A percentile compares a stretch with the other conserved stretches of the same genome.
phyloP scores from a whole-genome alignment of 2,113 vertebrate genomes.

The Loxodonta africana region DNA sequence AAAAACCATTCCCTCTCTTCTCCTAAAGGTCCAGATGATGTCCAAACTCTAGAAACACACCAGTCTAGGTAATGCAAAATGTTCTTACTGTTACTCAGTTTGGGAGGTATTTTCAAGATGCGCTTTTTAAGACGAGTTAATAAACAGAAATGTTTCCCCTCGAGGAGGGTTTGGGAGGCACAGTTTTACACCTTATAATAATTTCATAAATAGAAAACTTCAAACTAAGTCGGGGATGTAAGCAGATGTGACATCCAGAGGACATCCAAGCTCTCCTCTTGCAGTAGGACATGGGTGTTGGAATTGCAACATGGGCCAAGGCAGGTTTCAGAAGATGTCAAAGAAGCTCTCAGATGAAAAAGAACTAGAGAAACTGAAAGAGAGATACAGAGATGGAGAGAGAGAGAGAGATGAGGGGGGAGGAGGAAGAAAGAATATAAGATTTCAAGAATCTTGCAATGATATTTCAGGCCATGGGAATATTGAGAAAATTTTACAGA shows the following conservation, averaged over 20 bases:
- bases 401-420: accelerated
- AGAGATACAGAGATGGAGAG: not conserved
- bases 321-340: slow-evolving; percentile 39
- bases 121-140: slow-evolving; percentile 38
- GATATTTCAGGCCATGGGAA: not conserved
- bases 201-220: slow-evolving; percentile 54
- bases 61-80: not conserved
- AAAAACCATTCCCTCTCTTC: not conserved
- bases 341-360: not conserved
- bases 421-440: not conserved
- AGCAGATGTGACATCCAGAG: slow-evolving; percentile 44
- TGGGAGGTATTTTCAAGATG: slow-evolving; percentile 62
- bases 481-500: slow-evolving; percentile 62
- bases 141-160: slow-evolving; percentile 43
- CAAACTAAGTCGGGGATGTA: slow-evolving; percentile 21
- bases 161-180: slow-evolving; percentile 20
- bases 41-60: not conserved
- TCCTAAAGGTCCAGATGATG: not conserved
- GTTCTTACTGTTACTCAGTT: not conserved
- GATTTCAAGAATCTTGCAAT: not conserved
- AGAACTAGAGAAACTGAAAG: slow-evolving; percentile 3
- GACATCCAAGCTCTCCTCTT: not conserved
- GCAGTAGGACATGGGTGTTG: not conserved
- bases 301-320: not conserved
- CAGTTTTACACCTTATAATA: slow-evolving; percentile 38